A percentile compares a stretch with the other conserved stretches of the same genome.
Conservation (phyloP, 2,888 invertebrate genomes). For the Eupithecia inturbata region DNA sequence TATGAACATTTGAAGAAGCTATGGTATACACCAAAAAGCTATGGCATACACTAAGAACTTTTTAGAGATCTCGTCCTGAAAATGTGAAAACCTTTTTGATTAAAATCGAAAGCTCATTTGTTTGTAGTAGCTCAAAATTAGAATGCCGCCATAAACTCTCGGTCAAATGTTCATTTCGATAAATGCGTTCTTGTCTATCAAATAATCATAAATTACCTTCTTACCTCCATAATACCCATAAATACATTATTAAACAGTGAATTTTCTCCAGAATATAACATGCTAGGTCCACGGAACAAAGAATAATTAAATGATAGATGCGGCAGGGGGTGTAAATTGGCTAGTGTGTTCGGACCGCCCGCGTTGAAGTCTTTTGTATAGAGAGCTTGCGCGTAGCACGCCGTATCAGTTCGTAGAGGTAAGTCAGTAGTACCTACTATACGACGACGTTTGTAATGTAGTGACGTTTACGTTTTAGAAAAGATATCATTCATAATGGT, state of each 20-base stretch:
- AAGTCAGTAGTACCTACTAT: background rate
- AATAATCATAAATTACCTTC: no score
- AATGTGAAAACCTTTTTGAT: background rate
- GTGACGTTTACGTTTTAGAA: background rate
- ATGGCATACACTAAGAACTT: no score
- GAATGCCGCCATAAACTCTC: no score
- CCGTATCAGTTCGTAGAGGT: constrained; percentile 19
- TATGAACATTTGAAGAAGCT: background rate
- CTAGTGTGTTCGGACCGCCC: constrained; percentile 50
- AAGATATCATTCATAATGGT: background rate
- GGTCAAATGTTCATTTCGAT: no score
- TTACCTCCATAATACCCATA: background rate
- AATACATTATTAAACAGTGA: background rate
- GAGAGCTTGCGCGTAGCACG: constrained; percentile 35
- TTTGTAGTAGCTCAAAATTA: no score
- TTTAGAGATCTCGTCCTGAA: background rate
- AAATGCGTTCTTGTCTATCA: no score
- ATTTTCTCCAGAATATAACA: background rate
- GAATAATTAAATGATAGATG: constrained; percentile 28
- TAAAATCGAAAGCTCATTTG: background rate
- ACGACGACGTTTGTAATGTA: background rate
- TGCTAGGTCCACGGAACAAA: constrained; percentile 16
- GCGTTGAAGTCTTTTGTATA: constrained; percentile 78
- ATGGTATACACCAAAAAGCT: no score
- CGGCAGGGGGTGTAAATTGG: constrained; percentile 38